These are phyloP conservation scores for Rhagophthalmus giganteus DNA, from an alignment of 2,888 invertebrate genomes.

Conservation along the genomic window DNA sequence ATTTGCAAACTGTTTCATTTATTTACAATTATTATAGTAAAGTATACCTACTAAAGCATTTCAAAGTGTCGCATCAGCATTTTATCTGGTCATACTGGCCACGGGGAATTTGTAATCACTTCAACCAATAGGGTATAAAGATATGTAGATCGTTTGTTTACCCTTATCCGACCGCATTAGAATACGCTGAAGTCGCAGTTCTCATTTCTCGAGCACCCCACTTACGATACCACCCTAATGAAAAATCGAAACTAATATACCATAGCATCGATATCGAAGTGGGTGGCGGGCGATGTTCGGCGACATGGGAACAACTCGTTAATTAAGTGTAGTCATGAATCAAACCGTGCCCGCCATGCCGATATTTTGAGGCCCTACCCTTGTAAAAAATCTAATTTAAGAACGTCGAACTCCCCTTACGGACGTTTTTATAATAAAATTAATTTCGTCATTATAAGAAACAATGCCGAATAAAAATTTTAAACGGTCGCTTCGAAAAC, in stretches of 20 bases:
- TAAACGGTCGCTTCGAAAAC: too few relatives aligned
- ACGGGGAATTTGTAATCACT: slow-evolving; percentile 26
- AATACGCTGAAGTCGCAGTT: slow-evolving; percentile 34
- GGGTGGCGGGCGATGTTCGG: slow-evolving; percentile 29
- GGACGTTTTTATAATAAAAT: too few relatives aligned
- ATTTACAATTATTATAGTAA: too few relatives aligned
- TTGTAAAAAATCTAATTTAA: slow-evolving; percentile 8
- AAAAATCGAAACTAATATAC: slow-evolving; percentile 40
- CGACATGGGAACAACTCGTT: slow-evolving; percentile 37
- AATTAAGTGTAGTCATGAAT: slow-evolving; percentile 39
- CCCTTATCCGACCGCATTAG: slow-evolving; percentile 29
- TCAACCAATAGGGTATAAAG: slow-evolving; percentile 28
- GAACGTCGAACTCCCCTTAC: too few relatives aligned
- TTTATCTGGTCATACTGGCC: slow-evolving; percentile 23
- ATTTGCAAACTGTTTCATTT: too few relatives aligned
- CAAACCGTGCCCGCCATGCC: slow-evolving; percentile 29
- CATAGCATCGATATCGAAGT: slow-evolving; percentile 22
- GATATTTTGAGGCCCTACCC: slow-evolving; percentile 10
- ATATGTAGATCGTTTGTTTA: slow-evolving; percentile 35
- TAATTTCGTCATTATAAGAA: too few relatives aligned
- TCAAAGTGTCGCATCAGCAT: slow-evolving; percentile 16
- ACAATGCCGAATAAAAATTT: too few relatives aligned
- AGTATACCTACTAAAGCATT: not conserved
- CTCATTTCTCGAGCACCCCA: slow-evolving; percentile 22
- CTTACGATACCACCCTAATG: slow-evolving; percentile 37